Evolutionary conservation across 1,140 invertebrate species (phyloP).

Genomic region (Caenorhabditis remanei): DNA sequence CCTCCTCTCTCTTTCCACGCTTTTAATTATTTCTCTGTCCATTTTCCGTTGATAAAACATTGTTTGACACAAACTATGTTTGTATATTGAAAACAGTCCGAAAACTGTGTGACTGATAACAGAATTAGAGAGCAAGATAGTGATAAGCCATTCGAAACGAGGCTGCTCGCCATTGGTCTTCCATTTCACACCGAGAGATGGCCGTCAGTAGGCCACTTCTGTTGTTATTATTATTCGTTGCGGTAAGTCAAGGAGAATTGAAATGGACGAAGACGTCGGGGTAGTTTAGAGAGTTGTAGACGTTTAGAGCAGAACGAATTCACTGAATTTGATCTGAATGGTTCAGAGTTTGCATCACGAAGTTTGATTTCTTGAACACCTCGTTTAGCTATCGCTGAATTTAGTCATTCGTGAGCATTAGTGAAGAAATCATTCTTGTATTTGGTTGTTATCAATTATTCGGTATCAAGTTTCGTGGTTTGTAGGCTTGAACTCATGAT

Average conservation of each 20-base stretch:
- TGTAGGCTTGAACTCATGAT: too few relatives aligned
- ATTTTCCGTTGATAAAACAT: conserved; percentile 3
- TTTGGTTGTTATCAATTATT: too few relatives aligned
- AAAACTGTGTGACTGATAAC: conserved; percentile 40
- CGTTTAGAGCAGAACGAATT: too few relatives aligned
- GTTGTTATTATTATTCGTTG: background rate
- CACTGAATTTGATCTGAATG: background rate
- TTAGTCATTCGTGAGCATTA: too few relatives aligned
- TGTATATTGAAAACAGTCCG: conserved; percentile 44
- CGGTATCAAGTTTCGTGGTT: too few relatives aligned
- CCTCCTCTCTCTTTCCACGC: conserved; percentile 1
- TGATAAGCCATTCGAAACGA: conserved; percentile 2
- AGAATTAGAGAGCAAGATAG: background rate
- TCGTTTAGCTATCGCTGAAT: too few relatives aligned
- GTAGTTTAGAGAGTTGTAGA: too few relatives aligned
- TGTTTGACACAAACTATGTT: conserved; percentile 52
- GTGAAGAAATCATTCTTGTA: too few relatives aligned
- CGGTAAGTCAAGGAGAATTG: background rate
- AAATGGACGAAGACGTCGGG: background rate
- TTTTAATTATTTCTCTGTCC: background rate
- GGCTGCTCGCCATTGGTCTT: conserved; percentile 40
- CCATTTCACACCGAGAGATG: conserved; percentile 36
- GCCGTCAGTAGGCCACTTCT: conserved; percentile 21
- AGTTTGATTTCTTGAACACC: too few relatives aligned
- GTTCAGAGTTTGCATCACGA: too few relatives aligned